Evolutionary conservation across 1,140 invertebrate genomes (phyloP).

Genomic region (Papilio dardanus): DNA sequence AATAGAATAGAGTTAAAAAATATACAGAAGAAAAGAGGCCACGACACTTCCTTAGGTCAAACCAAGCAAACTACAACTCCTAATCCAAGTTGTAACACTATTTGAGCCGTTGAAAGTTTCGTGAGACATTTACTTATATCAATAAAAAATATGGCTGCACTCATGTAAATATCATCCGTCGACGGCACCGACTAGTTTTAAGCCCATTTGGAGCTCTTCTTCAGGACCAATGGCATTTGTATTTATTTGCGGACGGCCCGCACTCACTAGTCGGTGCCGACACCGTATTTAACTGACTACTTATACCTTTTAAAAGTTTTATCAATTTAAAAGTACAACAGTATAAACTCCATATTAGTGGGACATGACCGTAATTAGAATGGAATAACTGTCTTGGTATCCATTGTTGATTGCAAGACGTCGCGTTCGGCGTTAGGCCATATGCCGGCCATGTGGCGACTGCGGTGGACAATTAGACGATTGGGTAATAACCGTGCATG

Average conservation of each 20-base stretch:
- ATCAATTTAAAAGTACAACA: neutral
- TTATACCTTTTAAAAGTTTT: neutral
- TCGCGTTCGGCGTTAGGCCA: constrained; percentile 43
- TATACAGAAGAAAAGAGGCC: too few species aligned
- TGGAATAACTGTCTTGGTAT: constrained; percentile 15
- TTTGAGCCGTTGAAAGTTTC: too few species aligned
- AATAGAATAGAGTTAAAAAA: neutral
- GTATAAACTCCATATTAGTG: constrained; percentile 7
- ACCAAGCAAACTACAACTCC: neutral
- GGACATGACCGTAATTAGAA: constrained; percentile 23
- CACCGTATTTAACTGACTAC: neutral
- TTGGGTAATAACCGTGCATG: constrained; percentile 50
- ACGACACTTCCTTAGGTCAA: too few species aligned
- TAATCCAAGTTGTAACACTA: too few species aligned
- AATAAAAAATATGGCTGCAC: too few species aligned
- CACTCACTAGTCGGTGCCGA: too few species aligned
- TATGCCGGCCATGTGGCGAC: constrained; percentile 58
- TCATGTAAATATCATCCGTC: too few species aligned
- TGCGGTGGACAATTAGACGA: constrained; percentile 44
- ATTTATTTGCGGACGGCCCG: too few species aligned
- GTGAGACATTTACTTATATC: too few species aligned
- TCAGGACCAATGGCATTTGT: too few species aligned
- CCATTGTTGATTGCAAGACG: constrained; percentile 43
- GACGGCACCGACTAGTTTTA: too few species aligned
- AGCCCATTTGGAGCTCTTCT: too few species aligned